Base-by-base conservation (phyloP, 2,797 vertebrate genomes). In the Anguilla pacifica region DNA sequence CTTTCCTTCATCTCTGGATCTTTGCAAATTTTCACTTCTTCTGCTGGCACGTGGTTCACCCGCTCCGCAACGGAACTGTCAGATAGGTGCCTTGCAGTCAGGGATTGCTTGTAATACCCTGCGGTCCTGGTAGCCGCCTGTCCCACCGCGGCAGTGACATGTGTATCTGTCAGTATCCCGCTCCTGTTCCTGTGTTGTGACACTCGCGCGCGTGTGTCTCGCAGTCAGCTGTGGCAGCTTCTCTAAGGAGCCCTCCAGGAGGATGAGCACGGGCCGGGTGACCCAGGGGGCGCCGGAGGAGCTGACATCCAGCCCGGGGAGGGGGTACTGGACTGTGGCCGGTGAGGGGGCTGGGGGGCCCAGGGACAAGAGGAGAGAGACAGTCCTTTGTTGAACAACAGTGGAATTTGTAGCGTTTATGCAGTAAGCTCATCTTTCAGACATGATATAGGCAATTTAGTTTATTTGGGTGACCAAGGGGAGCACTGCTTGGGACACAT, bases 281-380 rank as follows among this genome's bases (percentile, higher is more conserved):
- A 84, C 83, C 83, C n/a, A n/a, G 51, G 83, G 83, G 83, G 9
- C 28, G 4, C 28, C 15, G 15, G 5, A 31, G 51, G 51, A 28
- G 53, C 83, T 35, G 64, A 53, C 87, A 39, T 61, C 19, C 83
- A 61, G 28, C 31, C 83, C 83, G 39, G 79, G 59, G 59, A 67
- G n/a, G 59, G 83, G 79, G 57, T 70, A 83, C 82, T 87, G 87
- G 83, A 87, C 87, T 87, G 87, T 74, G 61, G 87, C 87, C 46
- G 59, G 51, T 13, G 51, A 46, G 67, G 61, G 87, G 46, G 25
- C 87, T 25, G 64, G 64, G 10, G 64, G 35, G 25, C 51, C 87
- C 51, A 49, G 35, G 31, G 10, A 10, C 6, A 15, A 39, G 28
- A 51, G 79, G 59, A 35, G 43, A 83, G 31, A 46, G n/a, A 39